Evolutionary conservation across 2,113 vertebrate species (phyloP).

Genomic region (Gymnarchus niloticus): DNA sequence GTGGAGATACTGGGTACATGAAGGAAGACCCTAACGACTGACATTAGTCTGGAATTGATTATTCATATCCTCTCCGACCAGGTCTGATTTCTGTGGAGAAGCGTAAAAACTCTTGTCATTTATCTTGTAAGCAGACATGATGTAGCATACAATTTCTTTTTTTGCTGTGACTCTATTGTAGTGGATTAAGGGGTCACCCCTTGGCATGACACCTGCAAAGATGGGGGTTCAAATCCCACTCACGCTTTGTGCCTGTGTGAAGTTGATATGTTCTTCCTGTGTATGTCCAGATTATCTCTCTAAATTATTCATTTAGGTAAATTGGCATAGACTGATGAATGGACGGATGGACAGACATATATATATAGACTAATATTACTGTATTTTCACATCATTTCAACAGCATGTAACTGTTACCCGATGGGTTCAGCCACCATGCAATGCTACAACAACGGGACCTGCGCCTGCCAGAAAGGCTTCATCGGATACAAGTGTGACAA

Average conservation of each 20-base stretch:
- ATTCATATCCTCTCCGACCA: background rate
- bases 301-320: background rate
- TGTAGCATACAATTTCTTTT: background rate
- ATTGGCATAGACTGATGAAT: background rate
- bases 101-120: background rate
- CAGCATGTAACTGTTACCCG: constrained; percentile 84
- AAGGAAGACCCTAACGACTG: background rate
- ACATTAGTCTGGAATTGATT: background rate
- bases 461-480: constrained; percentile 72
- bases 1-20: background rate
- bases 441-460: constrained; percentile 78
- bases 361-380: background rate
- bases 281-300: no score
- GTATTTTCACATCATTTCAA: background rate
- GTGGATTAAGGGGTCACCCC: background rate
- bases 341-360: background rate
- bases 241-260: no score
- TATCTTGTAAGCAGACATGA: background rate
- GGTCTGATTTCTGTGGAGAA: background rate
- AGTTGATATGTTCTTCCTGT: no score
- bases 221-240: no score
- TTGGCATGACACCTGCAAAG: background rate
- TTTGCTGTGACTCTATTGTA: background rate
- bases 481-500: constrained; percentile 82
- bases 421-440: constrained; percentile 75